Evolutionary conservation across 2,888 invertebrate species (phyloP).

Genomic region (Asteroscopus sphinx): DNA sequence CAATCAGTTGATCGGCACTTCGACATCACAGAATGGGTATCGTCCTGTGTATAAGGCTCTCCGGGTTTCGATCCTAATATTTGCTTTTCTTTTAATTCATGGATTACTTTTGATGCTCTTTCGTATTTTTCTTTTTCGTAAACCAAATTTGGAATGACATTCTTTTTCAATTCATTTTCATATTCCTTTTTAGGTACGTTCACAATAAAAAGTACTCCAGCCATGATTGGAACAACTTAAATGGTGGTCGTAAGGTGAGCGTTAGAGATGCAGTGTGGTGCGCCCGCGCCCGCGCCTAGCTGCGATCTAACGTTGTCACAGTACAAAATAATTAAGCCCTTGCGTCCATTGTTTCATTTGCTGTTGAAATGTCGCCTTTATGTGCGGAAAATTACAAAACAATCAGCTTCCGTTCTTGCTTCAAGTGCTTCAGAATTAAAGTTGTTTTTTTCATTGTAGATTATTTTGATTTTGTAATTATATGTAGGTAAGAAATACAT

Average conservation of each 20-base stretch:
- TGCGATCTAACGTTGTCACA: slow-evolving; percentile 50
- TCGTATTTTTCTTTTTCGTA: slow-evolving; percentile 63
- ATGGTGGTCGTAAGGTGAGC: slow-evolving; percentile 13
- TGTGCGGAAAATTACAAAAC: slow-evolving; percentile 65
- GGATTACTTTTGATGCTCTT: slow-evolving; percentile 59
- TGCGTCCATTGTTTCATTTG: slow-evolving; percentile 56
- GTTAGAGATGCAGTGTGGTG: slow-evolving; percentile 29
- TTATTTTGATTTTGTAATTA: slow-evolving; percentile 29
- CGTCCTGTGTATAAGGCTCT: slow-evolving; percentile 52
- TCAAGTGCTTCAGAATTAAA: slow-evolving; percentile 43
- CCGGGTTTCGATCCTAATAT: slow-evolving; percentile 50
- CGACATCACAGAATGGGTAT: slow-evolving; percentile 54
- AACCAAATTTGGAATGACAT: slow-evolving; percentile 52
- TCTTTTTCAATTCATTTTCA: slow-evolving; percentile 75
- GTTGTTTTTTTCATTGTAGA: slow-evolving; percentile 29
- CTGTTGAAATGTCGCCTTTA: slow-evolving; percentile 59
- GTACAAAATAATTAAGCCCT: slow-evolving; percentile 46
- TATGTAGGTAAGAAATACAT: slow-evolving; percentile 29
- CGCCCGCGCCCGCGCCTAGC: slow-evolving; percentile 34
- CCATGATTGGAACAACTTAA: slow-evolving; percentile 70
- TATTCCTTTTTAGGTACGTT: slow-evolving; percentile 88
- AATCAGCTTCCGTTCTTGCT: slow-evolving; percentile 66
- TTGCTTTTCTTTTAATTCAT: slow-evolving; percentile 65
- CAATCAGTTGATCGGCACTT: slow-evolving; percentile 69
- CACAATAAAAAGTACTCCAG: slow-evolving; percentile 90